Base-by-base conservation (phyloP, 2,113 vertebrate genomes). In the Hiodon alosoides region DNA sequence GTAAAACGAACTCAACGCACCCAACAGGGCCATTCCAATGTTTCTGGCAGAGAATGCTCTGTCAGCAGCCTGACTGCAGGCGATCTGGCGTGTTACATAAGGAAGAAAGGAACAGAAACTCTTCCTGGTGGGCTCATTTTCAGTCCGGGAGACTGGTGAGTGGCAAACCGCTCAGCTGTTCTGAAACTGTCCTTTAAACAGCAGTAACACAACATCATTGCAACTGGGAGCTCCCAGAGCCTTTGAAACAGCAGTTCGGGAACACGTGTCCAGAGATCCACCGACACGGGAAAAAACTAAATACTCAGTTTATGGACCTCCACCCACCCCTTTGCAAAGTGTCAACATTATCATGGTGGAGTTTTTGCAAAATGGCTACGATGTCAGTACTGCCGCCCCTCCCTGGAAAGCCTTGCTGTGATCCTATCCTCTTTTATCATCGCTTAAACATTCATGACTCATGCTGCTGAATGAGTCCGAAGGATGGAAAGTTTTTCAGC, bases 361-460 rank as follows among this genome's bases (percentile, higher is more conserved):
- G n/a, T 62, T 62, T 62, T 47, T 50, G 46, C 57, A 14, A 64
- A 17, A 52, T 31, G 66, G 53, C 61, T 72, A 78, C 50, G 13
- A 76, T 67, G 8, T 70, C 59, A 55, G 59, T 57, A 55, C 65
- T 53, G 31, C 72, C 53, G 67, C 58, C 48, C 51, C 66, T 59
- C 62, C 52, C 54, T 31, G 67, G 54, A 62, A 54, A 62, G 16
- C n/a, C 71, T 75, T 75, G 31, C 48, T 50, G 14, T 7, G 13
- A 7, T 72, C 75, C 77, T 73, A 74, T 77, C 77, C 73, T 73
- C 31, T 31, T 50, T 17, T 75, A 74, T 75, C 80, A 79, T 57
- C 59, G 16, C 72, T 77, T 77, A 81, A 77, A 79, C 77, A 81
- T 81, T 75, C 72, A 75, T 75, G 75, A 79, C 80, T 77, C 77